Conservation (phyloP, 2,888 invertebrate species). For the Euproctis similis region DNA sequence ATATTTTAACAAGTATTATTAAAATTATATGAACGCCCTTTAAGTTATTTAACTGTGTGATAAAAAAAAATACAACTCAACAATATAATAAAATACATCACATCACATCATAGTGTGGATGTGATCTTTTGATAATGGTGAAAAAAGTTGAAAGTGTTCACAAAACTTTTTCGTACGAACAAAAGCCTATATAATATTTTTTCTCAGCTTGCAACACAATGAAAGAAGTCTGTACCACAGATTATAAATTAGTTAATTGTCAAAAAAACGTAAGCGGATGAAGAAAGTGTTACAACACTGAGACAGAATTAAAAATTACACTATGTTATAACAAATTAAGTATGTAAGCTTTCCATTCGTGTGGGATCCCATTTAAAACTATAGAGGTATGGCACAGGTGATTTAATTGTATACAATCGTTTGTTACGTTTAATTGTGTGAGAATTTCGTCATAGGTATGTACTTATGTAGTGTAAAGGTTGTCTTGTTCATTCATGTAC, state of each 20-base stretch:
- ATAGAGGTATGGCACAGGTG: slow-evolving; percentile 19
- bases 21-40: too few relatives aligned
- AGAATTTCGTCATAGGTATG: slow-evolving; percentile 16
- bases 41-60: too few relatives aligned
- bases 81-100: too few relatives aligned
- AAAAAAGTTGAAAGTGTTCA: slow-evolving; percentile 46
- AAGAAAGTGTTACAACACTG: slow-evolving; percentile 56
- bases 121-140: too few relatives aligned
- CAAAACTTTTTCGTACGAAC: slow-evolving; percentile 23
- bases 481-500: too few relatives aligned
- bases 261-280: slow-evolving; percentile 33
- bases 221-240: slow-evolving; percentile 17
- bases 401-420: slow-evolving; percentile 10
- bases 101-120: too few relatives aligned
- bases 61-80: too few relatives aligned
- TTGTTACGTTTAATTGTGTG: slow-evolving; percentile 21
- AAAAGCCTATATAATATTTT: slow-evolving; percentile 25
- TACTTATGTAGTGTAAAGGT: slow-evolving; percentile 3
- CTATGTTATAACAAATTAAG: slow-evolving; percentile 49
- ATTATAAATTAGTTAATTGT: slow-evolving; percentile 25
- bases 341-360: slow-evolving; percentile 40
- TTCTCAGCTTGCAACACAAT: slow-evolving; percentile 23
- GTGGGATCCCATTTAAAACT: slow-evolving; percentile 33
- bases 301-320: slow-evolving; percentile 34
- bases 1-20: too few relatives aligned